Evolutionary conservation across 2,113 vertebrate genomes (phyloP).

Genomic region (Mustela lutreola): DNA sequence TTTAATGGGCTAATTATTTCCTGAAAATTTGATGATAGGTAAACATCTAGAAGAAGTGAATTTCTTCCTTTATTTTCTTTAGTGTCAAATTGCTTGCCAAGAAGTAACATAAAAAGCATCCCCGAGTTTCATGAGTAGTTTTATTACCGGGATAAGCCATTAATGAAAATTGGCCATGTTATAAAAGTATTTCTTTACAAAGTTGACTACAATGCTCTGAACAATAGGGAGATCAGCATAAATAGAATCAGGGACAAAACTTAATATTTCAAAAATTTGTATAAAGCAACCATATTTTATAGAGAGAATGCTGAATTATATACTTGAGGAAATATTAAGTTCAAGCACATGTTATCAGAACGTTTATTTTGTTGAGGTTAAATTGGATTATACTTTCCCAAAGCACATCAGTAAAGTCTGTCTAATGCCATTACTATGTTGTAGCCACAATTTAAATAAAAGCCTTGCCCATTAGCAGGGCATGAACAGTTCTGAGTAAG

Average conservation of each 20-base stretch:
- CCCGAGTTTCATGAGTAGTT: neutral
- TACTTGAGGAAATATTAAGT: constrained; percentile 45
- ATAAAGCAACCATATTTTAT: neutral
- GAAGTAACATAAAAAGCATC: neutral
- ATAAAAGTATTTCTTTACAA: constrained; percentile 27
- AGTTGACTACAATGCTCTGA: neutral
- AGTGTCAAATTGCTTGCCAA: neutral
- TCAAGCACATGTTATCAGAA: constrained; percentile 16
- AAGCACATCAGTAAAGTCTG: constrained; percentile 25
- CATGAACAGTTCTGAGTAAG: neutral
- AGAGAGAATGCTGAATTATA: constrained; percentile 11
- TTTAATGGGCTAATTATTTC: neutral
- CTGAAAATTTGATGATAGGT: neutral
- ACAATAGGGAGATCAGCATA: neutral
- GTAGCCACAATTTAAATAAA: neutral
- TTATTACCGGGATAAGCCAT: neutral
- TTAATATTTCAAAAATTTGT: constrained; percentile 43
- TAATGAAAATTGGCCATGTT: constrained; percentile 52
- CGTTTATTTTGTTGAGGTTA: constrained; percentile 61
- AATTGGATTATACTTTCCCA: constrained; percentile 38
- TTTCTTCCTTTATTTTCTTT: constrained; percentile 24
- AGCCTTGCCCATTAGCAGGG: neutral
- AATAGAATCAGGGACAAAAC: neutral
- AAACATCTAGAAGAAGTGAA: neutral
- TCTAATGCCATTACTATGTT: constrained; percentile 50